Evolutionary conservation across 92 coral and sea anemone genomes (phyloP).

Genomic region (Porites lobata): DNA sequence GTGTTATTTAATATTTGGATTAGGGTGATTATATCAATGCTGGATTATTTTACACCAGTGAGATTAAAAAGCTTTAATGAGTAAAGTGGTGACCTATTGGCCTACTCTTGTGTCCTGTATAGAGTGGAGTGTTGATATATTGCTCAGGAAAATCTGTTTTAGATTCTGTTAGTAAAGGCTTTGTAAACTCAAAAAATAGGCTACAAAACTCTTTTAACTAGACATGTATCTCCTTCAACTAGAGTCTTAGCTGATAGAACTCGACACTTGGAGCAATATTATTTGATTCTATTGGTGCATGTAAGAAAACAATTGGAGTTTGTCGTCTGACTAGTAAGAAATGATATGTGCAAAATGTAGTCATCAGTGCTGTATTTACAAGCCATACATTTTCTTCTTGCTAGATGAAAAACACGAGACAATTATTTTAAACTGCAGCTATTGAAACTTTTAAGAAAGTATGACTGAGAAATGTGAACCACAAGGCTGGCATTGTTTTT

Average conservation of each 20-base stretch:
- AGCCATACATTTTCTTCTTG: conserved; percentile 8
- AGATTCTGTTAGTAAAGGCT: not conserved
- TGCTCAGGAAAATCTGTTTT: not conserved
- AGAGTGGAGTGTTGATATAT: not conserved
- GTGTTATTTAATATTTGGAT: too few species aligned
- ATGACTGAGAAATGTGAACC: not conserved
- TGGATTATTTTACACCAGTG: too few species aligned
- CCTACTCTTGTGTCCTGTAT: not conserved
- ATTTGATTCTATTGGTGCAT: not conserved
- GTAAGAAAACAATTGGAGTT: not conserved
- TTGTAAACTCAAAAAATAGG: not conserved
- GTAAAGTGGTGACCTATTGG: too few species aligned
- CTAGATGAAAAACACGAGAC: not conserved
- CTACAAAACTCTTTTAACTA: not conserved
- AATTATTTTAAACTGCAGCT: not conserved
- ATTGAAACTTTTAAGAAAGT: too few species aligned
- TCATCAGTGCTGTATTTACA: not conserved
- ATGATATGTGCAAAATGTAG: not conserved
- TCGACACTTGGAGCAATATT: not conserved
- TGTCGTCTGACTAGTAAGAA: conserved; percentile 10
- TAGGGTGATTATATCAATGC: too few species aligned
- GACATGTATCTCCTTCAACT: not conserved
- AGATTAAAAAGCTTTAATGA: too few species aligned
- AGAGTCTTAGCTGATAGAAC: not conserved
- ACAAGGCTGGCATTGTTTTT: too few species aligned